Percentiles rank a stretch among this genome's conserved stretches.
Evolutionary conservation across 1,140 invertebrate genomes (phyloP).

Genomic region (Leptinotarsa texana): DNA sequence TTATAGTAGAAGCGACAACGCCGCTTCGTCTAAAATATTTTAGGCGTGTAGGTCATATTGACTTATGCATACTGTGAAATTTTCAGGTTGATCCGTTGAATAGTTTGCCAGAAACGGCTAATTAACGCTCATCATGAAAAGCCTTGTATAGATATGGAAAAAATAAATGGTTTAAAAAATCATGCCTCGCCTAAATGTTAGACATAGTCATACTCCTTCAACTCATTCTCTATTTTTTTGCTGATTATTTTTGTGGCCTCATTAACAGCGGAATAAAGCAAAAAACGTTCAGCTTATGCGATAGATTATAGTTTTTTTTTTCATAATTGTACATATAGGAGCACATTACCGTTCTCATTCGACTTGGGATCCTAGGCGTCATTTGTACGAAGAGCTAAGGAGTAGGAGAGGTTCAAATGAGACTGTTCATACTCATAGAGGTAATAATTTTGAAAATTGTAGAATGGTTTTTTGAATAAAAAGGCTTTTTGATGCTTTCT

Average conservation of each 20-base stretch:
- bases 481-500: conserved; percentile 14
- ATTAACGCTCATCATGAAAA: too few species aligned
- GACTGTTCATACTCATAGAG: conserved; percentile 63
- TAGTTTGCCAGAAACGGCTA: too few species aligned
- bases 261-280: conserved; percentile 20
- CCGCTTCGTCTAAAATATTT: too few species aligned
- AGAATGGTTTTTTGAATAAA: conserved; percentile 33
- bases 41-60: too few species aligned
- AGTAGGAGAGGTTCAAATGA: conserved; percentile 65
- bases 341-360: conserved; percentile 66
- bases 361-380: conserved; percentile 83
- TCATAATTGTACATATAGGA: conserved; percentile 50
- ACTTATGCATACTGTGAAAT: too few species aligned
- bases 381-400: conserved; percentile 83
- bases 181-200: conserved; percentile 24
- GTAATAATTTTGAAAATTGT: conserved; percentile 51
- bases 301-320: conserved; percentile 39
- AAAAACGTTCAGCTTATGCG: conserved; percentile 10
- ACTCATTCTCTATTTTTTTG: conserved; percentile 14
- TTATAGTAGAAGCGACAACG: too few species aligned
- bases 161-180: neutral
- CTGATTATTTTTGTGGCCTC: conserved; percentile 9
- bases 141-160: too few species aligned
- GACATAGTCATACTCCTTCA: neutral
- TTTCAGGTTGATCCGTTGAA: too few species aligned